Percentiles rank a stretch among this genome's conserved stretches.
Conservation (phyloP, 2,888 invertebrate species). For the Apoda limacodes region DNA sequence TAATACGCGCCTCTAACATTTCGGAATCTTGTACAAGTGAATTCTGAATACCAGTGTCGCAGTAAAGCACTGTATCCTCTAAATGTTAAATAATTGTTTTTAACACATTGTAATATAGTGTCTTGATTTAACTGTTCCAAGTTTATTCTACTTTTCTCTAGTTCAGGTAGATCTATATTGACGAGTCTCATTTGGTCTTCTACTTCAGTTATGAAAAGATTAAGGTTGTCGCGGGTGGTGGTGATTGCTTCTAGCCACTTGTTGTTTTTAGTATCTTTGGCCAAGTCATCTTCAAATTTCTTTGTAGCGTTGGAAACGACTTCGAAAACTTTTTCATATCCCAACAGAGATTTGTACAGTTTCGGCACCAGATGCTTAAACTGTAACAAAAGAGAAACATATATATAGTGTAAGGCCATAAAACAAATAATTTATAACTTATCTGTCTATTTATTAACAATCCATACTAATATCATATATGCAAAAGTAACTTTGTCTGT, state of each 20-base stretch:
- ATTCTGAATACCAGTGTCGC: constrained; percentile 68
- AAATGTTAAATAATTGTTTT: constrained; percentile 72
- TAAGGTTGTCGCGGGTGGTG: constrained; percentile 47
- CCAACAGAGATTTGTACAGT: constrained; percentile 60
- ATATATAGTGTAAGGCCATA: constrained; percentile 18
- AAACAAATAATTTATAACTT: constrained; percentile 2
- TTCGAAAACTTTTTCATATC: constrained; percentile 48
- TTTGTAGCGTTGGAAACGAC: constrained; percentile 32
- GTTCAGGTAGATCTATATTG: constrained; percentile 37
- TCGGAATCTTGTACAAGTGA: constrained; percentile 46
- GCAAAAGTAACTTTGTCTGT: too few relatives aligned
- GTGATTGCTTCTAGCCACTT: constrained; percentile 46
- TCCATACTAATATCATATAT: too few relatives aligned
- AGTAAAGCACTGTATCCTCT: constrained; percentile 69
- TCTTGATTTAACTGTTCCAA: constrained; percentile 53
- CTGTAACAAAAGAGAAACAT: constrained; percentile 61
- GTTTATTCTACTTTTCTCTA: constrained; percentile 39
- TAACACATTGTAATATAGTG: constrained; percentile 63
- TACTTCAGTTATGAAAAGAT: constrained; percentile 58
- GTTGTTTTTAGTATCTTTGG: constrained; percentile 51
- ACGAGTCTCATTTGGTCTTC: constrained; percentile 48
- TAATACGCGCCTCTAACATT: constrained; percentile 16
- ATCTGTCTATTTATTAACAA: too few relatives aligned
- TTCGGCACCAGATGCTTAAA: constrained; percentile 67
- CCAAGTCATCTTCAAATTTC: constrained; percentile 35